Base-by-base conservation (phyloP, 2,797 vertebrate genomes). In the Botia kubotai region DNA sequence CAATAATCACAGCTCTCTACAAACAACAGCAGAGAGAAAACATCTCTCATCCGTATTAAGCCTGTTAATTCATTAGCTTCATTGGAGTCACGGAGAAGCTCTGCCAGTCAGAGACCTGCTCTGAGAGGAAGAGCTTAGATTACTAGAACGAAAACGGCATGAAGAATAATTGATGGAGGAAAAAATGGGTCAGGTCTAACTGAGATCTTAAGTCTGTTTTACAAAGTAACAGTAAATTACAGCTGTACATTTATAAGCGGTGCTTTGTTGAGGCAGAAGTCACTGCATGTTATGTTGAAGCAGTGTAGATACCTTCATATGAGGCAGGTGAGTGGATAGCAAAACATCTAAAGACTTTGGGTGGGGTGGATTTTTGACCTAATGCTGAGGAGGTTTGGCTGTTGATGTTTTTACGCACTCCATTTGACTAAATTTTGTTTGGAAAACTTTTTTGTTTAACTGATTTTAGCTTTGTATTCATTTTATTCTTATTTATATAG, bases 61-160 rank as follows among this genome's bases (percentile, higher is more conserved):
- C 71, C 62, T 70, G 52, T 60, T 82, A 77, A 86, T 63, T 84
- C 55, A 77, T 82, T 84, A 79, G 68, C 79, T 78, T 77, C 70
- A 70, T 23, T 81, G 50, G 62, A 76, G 67, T 72, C 75, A 79
- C 50, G 71, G 17, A 19, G 73, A 72, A 50, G 77, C 76, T 50
- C 55, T 71, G 67, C 7, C 36, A 17, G 58, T 63, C 58, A 36
- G 53, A 57, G 33, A 79, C 55, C 39, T 39, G 70, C 81, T 79
- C 71, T 53, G 21, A 75, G 62, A 67, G 43, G 48, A 68, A 66
- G 74, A 67, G 55, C 14, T 52, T 0, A 13, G 67, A 79, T 71
- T 52, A 71, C 60, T 83, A 16, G 70, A 79, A 83, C 70, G 52
- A 48, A 73, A 77, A n/a, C 65, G 48, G 66, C 60, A 72, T 21